phyloP scores from a whole-genome alignment of 1,140 invertebrate species.

The Pygmarrhopalites habei region DNA sequence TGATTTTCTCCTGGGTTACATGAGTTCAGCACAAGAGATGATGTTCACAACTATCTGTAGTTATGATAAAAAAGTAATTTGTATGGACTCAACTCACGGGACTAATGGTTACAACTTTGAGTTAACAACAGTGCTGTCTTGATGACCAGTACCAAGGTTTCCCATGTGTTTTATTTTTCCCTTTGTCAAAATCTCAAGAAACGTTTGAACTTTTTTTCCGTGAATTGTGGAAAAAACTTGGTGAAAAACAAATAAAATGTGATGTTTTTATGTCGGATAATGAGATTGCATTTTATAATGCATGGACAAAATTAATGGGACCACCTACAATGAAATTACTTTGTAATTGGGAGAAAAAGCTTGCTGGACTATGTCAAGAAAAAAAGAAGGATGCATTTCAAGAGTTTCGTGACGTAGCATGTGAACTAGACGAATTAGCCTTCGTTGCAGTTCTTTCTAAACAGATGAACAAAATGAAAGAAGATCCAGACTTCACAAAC shows the following conservation, averaged over 20 bases:
- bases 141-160: neutral
- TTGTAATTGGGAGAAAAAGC: neutral
- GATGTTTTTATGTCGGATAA: neutral
- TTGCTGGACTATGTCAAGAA: neutral
- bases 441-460: neutral
- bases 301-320: neutral
- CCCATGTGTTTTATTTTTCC: neutral
- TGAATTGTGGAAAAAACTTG: neutral
- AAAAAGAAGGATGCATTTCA: neutral
- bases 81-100: neutral
- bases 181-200: neutral
- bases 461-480: no score
- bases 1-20: neutral
- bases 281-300: slow-evolving; percentile 3
- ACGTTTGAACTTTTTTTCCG: neutral
- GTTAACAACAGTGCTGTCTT: neutral
- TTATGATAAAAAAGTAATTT: neutral
- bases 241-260: neutral
- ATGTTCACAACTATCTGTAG: neutral
- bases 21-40: neutral
- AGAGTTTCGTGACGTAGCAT: neutral
- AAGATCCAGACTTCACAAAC: no score
- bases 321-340: neutral
- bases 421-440: neutral
- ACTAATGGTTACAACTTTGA: neutral